phyloP scores from a whole-genome alignment of 2,113 vertebrate genomes.

The Vulpes lagopus region DNA sequence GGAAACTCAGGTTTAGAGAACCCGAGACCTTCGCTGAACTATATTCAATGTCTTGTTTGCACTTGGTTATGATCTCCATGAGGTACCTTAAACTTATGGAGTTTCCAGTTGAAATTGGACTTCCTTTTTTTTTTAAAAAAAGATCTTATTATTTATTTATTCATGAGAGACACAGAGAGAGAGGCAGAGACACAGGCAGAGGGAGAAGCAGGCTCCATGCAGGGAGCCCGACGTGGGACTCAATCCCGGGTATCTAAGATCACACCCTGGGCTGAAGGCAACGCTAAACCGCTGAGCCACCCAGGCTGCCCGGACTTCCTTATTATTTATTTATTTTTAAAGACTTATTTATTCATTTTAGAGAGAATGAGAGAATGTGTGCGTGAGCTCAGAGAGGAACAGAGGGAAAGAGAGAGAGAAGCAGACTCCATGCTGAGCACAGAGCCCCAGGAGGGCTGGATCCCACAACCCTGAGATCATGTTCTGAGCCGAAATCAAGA shows the following conservation, averaged over 20 bases:
- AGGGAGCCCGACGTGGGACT: no score
- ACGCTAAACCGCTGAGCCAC: no score
- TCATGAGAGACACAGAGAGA: no score
- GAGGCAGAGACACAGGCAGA: no score
- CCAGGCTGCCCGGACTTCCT: no score
- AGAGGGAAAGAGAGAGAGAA: neutral
- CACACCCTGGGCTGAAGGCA: no score
- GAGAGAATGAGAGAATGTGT: neutral
- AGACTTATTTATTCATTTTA: neutral
- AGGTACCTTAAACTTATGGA: neutral
- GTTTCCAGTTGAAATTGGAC: constrained; percentile 33
- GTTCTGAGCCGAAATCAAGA: neutral
- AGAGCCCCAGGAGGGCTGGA: rapidly evolving
- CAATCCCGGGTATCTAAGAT: no score
- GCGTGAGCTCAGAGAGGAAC: neutral
- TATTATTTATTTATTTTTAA: neutral
- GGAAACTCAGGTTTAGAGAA: neutral
- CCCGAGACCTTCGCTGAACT: neutral
- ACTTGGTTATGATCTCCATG: neutral
- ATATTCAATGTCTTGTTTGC: neutral
- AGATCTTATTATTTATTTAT: no score
- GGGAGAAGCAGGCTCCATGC: no score
- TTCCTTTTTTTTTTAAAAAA: neutral
- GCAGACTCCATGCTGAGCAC: neutral
- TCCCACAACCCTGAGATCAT: neutral